Percentiles rank a stretch among this genome's conserved stretches.
Evolutionary conservation across 64 coral and sea anemone species (phyloP).

Genomic region (Acropora tenuis): DNA sequence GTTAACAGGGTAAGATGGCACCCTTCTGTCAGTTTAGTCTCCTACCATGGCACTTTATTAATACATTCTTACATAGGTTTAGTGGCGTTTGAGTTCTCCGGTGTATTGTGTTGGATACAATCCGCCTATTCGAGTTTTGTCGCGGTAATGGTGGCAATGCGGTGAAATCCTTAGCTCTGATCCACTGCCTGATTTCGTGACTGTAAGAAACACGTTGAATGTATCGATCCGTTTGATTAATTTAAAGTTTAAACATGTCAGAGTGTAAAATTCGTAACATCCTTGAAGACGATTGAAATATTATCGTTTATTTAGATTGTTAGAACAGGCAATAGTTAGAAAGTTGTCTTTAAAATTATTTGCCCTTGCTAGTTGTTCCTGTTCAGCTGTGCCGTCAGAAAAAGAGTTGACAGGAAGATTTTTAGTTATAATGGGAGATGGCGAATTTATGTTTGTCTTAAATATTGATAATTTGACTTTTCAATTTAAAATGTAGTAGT

Average conservation of each 20-base stretch:
- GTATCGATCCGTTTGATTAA: neutral
- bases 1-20: slow-evolving; percentile 9
- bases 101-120: neutral
- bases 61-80: neutral
- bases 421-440: neutral
- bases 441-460: neutral
- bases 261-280: no score
- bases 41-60: neutral
- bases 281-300: no score
- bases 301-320: no score
- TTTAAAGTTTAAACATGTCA: neutral
- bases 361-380: neutral
- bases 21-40: neutral
- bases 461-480: neutral
- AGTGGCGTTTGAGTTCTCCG: neutral
- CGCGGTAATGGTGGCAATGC: neutral
- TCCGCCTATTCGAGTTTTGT: neutral
- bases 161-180: neutral
- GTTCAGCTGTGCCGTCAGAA: neutral
- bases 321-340: neutral
- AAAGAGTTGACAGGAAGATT: no score
- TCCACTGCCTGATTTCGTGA: neutral
- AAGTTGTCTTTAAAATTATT: neutral
- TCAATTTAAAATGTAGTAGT: neutral
- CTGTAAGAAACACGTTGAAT: neutral